These are phyloP conservation scores for Drosophila conformis DNA, from an alignment of 2,888 invertebrate species.

Conservation along the genomic window DNA sequence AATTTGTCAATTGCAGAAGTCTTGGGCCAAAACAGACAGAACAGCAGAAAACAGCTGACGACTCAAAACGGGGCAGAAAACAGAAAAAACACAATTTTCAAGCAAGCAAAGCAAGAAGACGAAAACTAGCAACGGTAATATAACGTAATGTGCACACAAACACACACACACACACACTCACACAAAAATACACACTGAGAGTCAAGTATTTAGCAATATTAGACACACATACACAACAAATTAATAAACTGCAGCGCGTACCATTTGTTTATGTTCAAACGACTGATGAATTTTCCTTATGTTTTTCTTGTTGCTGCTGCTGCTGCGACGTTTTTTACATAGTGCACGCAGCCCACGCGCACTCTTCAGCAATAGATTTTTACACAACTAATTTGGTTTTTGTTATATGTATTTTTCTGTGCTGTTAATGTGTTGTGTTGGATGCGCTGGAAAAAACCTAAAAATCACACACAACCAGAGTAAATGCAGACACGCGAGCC, in stretches of 20 bases:
- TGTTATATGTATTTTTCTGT: slow-evolving; percentile 10
- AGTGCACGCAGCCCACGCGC: slow-evolving; percentile 31
- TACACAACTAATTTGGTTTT: slow-evolving; percentile 27
- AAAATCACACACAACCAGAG: slow-evolving; percentile 62
- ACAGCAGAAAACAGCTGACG: slow-evolving; percentile 66
- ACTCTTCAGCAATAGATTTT: slow-evolving; percentile 26
- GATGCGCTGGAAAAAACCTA: slow-evolving; percentile 61
- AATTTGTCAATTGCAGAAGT: slow-evolving; percentile 42
- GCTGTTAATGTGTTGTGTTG: slow-evolving; percentile 29
- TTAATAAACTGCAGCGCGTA: slow-evolving; percentile 35
- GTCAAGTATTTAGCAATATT: slow-evolving; percentile 11
- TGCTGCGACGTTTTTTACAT: slow-evolving; percentile 24
- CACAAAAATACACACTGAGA: slow-evolving; percentile 6
- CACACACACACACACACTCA: slow-evolving; percentile 13
- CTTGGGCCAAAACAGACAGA: slow-evolving; percentile 47
- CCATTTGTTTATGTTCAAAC: slow-evolving; percentile 73
- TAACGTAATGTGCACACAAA: slow-evolving; percentile 35
- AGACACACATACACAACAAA: slow-evolving; percentile 8
- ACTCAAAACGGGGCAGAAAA: slow-evolving; percentile 29
- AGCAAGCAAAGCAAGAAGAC: slow-evolving; percentile 21
- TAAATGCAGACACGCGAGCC: slow-evolving; percentile 73
- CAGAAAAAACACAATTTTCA: slow-evolving; percentile 12
- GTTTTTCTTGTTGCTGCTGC: slow-evolving; percentile 16
- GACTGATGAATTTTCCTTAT: slow-evolving; percentile 12
- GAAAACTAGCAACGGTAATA: slow-evolving; percentile 26